phyloP scores from a whole-genome alignment of 1,140 invertebrate genomes.

The Thaumatotibia leucotreta region DNA sequence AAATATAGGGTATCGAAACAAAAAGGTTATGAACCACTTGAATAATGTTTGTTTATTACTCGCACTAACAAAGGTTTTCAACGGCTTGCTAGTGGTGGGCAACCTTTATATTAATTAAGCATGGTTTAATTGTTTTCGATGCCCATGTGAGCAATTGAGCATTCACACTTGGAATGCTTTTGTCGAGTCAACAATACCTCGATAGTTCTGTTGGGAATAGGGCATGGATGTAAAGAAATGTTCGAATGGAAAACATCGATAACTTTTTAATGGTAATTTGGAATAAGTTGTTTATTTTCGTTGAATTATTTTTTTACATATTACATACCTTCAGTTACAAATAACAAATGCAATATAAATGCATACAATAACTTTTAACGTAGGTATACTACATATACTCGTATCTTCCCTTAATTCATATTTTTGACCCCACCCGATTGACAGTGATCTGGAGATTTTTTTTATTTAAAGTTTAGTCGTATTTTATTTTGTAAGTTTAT shows the following conservation, averaged over 20 bases:
- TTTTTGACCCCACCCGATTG: too few relatives aligned
- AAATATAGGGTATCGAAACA: neutral
- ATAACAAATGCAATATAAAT: too few relatives aligned
- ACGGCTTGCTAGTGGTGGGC: neutral
- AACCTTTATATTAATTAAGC: slow-evolving; percentile 5
- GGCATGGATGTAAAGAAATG: neutral
- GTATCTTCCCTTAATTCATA: too few relatives aligned
- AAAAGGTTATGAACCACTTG: neutral
- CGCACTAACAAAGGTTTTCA: neutral
- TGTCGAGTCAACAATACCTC: neutral
- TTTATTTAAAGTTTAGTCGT: too few relatives aligned
- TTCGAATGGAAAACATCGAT: neutral
- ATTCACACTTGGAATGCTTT: neutral
- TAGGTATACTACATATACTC: too few relatives aligned
- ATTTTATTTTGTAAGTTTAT: too few relatives aligned
- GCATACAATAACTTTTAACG: too few relatives aligned
- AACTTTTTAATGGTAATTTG: slow-evolving; percentile 15
- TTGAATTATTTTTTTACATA: too few relatives aligned
- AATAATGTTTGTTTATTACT: neutral
- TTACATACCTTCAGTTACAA: too few relatives aligned
- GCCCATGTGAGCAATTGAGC: slow-evolving; percentile 1
- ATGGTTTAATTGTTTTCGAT: slow-evolving; percentile 6
- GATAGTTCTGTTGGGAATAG: slow-evolving; percentile 24
- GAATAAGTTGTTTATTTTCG: neutral
- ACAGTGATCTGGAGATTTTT: too few relatives aligned